phyloP scores from a whole-genome alignment of 2,888 invertebrate genomes.

The Gandaritis pyraliata region DNA sequence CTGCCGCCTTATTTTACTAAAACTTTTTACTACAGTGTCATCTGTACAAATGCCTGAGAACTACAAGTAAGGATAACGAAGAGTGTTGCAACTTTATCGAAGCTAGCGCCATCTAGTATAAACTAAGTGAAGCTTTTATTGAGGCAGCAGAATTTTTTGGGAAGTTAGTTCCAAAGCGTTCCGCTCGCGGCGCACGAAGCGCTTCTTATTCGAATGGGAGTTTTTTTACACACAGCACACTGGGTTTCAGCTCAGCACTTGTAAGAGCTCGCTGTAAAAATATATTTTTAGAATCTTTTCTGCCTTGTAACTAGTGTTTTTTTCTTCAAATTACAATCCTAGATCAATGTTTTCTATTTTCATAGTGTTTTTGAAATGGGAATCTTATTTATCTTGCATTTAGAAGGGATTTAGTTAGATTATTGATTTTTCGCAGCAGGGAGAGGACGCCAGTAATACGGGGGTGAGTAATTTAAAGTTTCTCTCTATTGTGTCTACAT shows the following conservation, averaged over 20 bases:
- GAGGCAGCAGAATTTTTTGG: background rate
- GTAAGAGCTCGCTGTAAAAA: conserved; percentile 32
- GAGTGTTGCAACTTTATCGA: background rate
- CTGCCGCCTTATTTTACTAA: background rate
- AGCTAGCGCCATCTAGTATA: conserved; percentile 22
- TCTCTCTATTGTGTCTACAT: background rate
- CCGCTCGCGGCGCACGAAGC: conserved; percentile 23
- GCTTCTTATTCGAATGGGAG: conserved; percentile 19
- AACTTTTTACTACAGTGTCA: conserved; percentile 33
- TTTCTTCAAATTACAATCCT: background rate
- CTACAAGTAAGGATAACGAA: conserved; percentile 4
- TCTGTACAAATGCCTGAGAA: conserved; percentile 32
- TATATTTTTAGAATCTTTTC: conserved; percentile 34
- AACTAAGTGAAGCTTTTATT: background rate
- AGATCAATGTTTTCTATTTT: background rate
- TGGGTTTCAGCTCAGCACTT: conserved; percentile 29
- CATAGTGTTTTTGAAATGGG: conserved; percentile 9
- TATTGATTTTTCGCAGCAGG: conserved; percentile 33
- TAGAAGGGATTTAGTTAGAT: conserved; percentile 14
- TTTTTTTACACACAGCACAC: conserved; percentile 22
- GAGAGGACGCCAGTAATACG: conserved; percentile 19
- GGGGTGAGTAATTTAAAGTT: conserved; percentile 24
- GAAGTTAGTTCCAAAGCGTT: conserved; percentile 34
- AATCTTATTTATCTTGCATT: conserved; percentile 7
- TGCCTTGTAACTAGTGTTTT: conserved; percentile 9